A percentile compares a stretch with the other conserved stretches of the same genome.
Conservation (phyloP, 2,113 vertebrate genomes). For the Glaucomys volans region DNA sequence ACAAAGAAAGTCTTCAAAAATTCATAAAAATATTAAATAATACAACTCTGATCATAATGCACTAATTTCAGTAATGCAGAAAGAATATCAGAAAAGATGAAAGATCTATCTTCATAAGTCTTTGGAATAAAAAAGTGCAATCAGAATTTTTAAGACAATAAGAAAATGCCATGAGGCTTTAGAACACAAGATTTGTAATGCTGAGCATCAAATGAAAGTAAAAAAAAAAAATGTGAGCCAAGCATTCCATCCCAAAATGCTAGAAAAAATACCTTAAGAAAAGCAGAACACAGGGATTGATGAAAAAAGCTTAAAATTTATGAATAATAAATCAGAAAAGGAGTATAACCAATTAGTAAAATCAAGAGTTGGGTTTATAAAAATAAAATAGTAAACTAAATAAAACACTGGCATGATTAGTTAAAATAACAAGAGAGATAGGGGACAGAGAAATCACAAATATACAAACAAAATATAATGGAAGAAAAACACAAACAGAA, state of each 20-base stretch:
- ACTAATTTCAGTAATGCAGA: neutral
- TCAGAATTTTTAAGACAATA: neutral
- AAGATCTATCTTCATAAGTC: neutral
- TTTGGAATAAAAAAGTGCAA: neutral
- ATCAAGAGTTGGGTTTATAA: neutral
- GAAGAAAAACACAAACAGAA: neutral
- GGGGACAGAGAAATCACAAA: neutral
- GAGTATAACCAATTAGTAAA: neutral
- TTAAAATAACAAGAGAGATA: neutral
- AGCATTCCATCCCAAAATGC: neutral
- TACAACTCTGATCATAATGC: neutral
- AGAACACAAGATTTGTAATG: neutral
- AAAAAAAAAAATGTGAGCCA: constrained; percentile 32
- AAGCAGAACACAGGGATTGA: neutral
- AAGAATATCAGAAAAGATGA: neutral
- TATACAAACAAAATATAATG: neutral
- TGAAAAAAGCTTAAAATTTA: neutral
- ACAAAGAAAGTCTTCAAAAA: constrained; percentile 8
- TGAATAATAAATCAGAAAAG: constrained; percentile 40
- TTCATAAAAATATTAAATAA: neutral
- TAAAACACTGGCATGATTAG: neutral
- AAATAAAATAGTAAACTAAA: constrained; percentile 41
- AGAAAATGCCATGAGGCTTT: neutral
- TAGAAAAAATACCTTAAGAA: neutral
- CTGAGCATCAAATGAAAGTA: neutral